phyloP scores from a whole-genome alignment of 2,797 vertebrate species.

The Lagorchestes hirsutus region DNA sequence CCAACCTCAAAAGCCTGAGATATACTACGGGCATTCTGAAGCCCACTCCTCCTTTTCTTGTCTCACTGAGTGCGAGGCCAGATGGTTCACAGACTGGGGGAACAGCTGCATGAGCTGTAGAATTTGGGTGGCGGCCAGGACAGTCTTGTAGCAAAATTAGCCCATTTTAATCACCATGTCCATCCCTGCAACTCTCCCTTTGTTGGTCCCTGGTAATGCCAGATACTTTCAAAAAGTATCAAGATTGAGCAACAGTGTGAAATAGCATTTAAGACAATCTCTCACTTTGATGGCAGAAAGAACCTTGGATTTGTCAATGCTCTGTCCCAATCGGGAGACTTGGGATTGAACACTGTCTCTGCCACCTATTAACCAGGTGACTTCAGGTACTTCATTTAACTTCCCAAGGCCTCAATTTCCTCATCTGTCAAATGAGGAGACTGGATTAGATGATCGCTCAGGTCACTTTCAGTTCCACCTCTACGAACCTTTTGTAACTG shows the following conservation, averaged over 20 bases:
- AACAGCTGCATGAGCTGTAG: not conserved
- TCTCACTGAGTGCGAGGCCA: not conserved
- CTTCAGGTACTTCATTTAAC: not conserved
- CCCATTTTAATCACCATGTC: not conserved
- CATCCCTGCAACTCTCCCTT: not conserved
- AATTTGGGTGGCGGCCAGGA: not conserved
- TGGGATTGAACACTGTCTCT: not conserved
- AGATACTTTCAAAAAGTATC: not conserved
- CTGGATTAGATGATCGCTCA: not conserved
- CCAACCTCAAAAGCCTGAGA: not conserved
- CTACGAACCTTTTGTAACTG: not conserved
- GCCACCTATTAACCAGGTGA: not conserved
- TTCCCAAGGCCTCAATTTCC: not conserved
- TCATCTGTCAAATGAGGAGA: not conserved
- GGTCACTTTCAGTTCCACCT: not conserved
- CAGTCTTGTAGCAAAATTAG: no score
- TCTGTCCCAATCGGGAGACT: not conserved
- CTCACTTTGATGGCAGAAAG: not conserved
- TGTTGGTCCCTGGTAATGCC: not conserved
- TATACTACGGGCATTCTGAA: not conserved
- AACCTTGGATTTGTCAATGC: not conserved
- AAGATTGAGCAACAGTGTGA: not conserved
- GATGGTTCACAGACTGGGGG: not conserved
- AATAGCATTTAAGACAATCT: not conserved
- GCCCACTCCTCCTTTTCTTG: not conserved